Conservation (phyloP, 2,113 vertebrate genomes). For the Dromiciops gliroides region DNA sequence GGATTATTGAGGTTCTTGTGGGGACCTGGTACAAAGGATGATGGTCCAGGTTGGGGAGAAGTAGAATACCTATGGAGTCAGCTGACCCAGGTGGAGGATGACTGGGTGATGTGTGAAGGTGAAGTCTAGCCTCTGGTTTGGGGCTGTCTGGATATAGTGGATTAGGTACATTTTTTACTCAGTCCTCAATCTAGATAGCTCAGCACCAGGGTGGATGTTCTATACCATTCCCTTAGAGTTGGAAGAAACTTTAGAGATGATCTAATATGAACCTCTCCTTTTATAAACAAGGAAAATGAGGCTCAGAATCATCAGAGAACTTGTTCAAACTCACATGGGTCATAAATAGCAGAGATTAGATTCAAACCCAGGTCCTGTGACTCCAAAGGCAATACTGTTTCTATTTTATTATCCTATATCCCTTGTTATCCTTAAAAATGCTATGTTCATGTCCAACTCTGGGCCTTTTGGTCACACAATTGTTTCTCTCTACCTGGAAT, state of each 20-base stretch:
- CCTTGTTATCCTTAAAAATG: neutral
- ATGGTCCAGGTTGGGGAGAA: neutral
- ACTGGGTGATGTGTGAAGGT: neutral
- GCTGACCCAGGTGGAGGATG: neutral
- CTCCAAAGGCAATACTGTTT: neutral
- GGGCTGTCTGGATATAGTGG: neutral
- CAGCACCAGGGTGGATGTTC: neutral
- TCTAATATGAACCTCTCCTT: neutral
- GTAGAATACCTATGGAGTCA: neutral
- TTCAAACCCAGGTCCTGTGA: neutral
- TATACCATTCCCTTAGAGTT: neutral
- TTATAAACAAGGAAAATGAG: neutral
- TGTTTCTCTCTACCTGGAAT: neutral
- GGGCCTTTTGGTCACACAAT: neutral
- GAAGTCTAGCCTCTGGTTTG: neutral
- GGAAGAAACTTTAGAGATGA: neutral
- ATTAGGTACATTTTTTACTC: neutral
- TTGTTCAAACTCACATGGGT: neutral
- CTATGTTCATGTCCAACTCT: neutral
- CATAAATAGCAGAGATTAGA: neutral
- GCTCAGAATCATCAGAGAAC: neutral
- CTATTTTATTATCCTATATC: neutral
- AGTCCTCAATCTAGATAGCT: neutral
- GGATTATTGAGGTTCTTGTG: neutral
- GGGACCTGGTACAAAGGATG: neutral